phyloP scores from a whole-genome alignment of 2,888 invertebrate genomes.

The Eupithecia inturbata region DNA sequence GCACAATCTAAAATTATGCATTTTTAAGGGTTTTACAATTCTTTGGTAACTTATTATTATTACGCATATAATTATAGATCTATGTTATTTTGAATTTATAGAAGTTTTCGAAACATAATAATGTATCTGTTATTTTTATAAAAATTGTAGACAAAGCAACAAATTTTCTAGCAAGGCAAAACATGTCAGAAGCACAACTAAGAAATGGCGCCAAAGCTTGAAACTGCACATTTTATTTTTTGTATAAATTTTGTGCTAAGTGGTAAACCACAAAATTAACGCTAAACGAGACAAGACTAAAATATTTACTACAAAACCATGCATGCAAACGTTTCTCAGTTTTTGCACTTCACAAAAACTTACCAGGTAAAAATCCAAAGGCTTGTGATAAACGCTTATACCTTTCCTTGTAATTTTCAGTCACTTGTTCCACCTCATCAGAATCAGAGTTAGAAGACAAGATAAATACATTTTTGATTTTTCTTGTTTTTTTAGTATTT shows the following conservation, averaged over 20 bases:
- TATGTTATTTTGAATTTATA: no score
- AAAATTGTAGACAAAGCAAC: not conserved
- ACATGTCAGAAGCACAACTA: not conserved
- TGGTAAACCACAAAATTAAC: not conserved
- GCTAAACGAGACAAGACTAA: slow-evolving; percentile 1
- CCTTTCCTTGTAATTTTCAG: slow-evolving; percentile 43
- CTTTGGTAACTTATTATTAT: no score
- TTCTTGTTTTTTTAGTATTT: not conserved
- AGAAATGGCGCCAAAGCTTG: not conserved
- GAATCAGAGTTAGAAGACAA: slow-evolving; percentile 63
- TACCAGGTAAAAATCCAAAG: slow-evolving; percentile 75
- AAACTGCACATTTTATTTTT: not conserved
- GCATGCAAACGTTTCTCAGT: slow-evolving; percentile 10
- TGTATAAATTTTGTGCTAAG: not conserved
- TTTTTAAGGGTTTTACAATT: no score
- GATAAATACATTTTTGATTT: slow-evolving; percentile 50
- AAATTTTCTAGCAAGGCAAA: not conserved
- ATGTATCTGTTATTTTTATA: not conserved
- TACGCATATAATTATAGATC: no score
- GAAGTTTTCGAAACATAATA: no score
- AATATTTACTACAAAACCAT: slow-evolving; percentile 15
- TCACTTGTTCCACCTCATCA: slow-evolving; percentile 37
- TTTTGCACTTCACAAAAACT: slow-evolving; percentile 51
- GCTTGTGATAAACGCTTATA: slow-evolving; percentile 64
- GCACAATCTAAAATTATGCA: no score